These are phyloP conservation scores for Plutomurus gul DNA, from an alignment of 1,140 invertebrate genomes.

Conservation along the genomic window DNA sequence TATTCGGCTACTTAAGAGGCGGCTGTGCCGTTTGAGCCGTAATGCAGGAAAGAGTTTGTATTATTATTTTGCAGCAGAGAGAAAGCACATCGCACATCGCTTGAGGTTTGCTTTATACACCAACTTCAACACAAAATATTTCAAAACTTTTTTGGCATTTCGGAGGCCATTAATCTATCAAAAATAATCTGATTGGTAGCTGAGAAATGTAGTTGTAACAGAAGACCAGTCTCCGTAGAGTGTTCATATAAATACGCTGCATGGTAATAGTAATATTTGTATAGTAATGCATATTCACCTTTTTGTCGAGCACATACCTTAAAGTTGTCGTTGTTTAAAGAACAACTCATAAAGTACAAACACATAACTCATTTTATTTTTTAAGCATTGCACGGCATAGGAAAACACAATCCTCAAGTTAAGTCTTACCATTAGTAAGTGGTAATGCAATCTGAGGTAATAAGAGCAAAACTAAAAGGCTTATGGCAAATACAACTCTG, in stretches of 20 bases:
- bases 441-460: background rate
- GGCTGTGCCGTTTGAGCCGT: too few species aligned
- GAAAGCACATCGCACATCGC: conserved; percentile 14
- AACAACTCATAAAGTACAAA: background rate
- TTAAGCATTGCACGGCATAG: conserved; percentile 30
- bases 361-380: conserved; percentile 47
- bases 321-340: background rate
- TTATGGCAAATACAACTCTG: background rate
- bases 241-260: too few species aligned
- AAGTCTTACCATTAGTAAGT: background rate
- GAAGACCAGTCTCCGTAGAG: background rate
- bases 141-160: conserved; percentile 51
- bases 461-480: background rate
- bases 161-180: conserved; percentile 53
- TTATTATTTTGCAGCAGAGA: background rate
- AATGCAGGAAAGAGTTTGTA: background rate
- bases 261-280: too few species aligned
- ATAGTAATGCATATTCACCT: conserved; percentile 22
- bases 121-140: conserved; percentile 48
- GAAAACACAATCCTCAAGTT: background rate
- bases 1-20: too few species aligned
- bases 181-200: conserved; percentile 54
- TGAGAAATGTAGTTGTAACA: background rate
- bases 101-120: conserved; percentile 16
- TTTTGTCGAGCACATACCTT: conserved; percentile 10